A percentile compares a stretch with the other conserved stretches of the same genome.
Conservation (phyloP, 2,797 vertebrate species). For the Gambusia yucatana region DNA sequence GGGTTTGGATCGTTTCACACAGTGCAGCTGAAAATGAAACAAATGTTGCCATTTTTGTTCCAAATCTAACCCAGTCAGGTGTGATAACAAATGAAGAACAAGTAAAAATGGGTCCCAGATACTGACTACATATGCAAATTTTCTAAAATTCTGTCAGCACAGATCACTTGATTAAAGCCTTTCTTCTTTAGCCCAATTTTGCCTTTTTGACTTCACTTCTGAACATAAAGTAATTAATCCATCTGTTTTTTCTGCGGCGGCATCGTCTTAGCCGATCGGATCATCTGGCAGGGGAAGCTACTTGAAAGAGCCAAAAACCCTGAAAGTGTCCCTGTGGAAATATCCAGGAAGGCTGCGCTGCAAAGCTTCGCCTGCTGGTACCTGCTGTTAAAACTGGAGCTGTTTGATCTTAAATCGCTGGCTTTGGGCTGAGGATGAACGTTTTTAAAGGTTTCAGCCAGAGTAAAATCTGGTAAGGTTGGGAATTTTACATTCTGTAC, state of each 20-base stretch:
- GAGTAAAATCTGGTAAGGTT: neutral
- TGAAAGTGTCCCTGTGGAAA: slow-evolving; percentile 25
- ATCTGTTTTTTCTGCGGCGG: neutral
- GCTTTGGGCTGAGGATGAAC: neutral
- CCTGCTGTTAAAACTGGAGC: slow-evolving; percentile 21
- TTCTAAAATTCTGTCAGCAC: neutral
- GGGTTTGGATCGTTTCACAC: too few relatives aligned
- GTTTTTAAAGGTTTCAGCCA: neutral
- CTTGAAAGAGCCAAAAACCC: slow-evolving; percentile 32
- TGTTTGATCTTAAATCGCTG: slow-evolving; percentile 6
- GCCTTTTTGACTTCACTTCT: neutral
- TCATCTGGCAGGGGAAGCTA: slow-evolving; percentile 1
- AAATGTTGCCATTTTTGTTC: too few relatives aligned
- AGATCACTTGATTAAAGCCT: neutral
- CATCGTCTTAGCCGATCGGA: slow-evolving; percentile 15
- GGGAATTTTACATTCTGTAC: neutral
- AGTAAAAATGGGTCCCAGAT: neutral
- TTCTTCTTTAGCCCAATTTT: neutral
- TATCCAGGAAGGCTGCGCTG: slow-evolving; percentile 6
- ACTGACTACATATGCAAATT: neutral
- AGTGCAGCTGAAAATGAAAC: too few relatives aligned
- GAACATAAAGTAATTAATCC: slow-evolving; percentile 7
- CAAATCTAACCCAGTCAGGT: too few relatives aligned
- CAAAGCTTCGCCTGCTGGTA: slow-evolving; percentile 10
- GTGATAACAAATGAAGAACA: too few relatives aligned